Base-by-base conservation (phyloP, 2,888 invertebrate genomes). In the Drosophila multiciliata region DNA sequence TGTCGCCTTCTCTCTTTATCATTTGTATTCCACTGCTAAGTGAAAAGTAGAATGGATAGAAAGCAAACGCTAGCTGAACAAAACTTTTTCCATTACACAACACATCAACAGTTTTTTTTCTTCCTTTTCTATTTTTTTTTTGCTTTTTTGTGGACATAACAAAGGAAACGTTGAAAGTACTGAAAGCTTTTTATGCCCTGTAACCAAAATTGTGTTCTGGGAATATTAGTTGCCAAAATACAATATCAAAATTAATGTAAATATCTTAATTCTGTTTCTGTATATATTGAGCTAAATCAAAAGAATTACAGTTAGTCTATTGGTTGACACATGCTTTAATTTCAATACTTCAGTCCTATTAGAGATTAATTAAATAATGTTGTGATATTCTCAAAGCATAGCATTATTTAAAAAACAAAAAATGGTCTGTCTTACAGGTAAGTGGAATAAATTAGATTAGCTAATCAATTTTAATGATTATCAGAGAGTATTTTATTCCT, bases 21-120 rank as follows among this genome's bases (percentile, higher is more conserved):
- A 55, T 38, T 38, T 73, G 38, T 69, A 40, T 65, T 33, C 23
- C 58, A 58, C 62, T 45, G 73, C 81, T 87, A 86, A 85, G 85
- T 87, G 82, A 81, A 85, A 87, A 68, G 80, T 86, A 81, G 83
- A 86, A 85, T 85, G 80, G 76, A 69, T 78, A 71, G 82, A 84
- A 84, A 84, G 87, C 80, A 87, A 85, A 87, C 73, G 83, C 82
- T 82, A 80, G 85, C 82, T 82, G 85, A 84, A 87, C 80, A 85
- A 85, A 85, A 85, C 88, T 85, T 85, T 85, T 85, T 85, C 85
- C 85, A 85, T 85, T 85, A 85, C 85, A 85, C 88, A 85, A 87
- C 88, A 81, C 80, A 85, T 82, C 86, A 87, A 87, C 83, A 85
- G 82, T 87, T 87, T 75, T 80, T 75, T 82, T 66, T 35, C 59